Conservation (phyloP, 1,140 invertebrate species). For the Atta colombica region DNA sequence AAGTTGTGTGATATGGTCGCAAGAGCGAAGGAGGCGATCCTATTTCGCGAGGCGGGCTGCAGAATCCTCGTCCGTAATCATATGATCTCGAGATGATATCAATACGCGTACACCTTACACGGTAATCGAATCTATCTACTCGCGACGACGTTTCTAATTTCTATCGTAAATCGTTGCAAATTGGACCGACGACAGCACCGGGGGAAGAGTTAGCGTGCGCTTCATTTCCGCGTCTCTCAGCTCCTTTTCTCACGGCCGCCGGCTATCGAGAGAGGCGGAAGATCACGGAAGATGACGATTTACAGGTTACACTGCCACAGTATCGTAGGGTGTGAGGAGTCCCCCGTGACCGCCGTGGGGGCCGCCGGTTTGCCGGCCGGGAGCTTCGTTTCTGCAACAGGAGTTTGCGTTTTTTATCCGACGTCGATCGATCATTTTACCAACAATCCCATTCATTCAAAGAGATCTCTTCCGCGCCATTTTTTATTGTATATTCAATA, state of each 20-base stretch:
- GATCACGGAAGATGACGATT: slow-evolving; percentile 81
- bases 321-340: slow-evolving; percentile 97
- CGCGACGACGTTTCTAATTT: slow-evolving; percentile 72
- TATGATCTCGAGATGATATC: slow-evolving; percentile 41
- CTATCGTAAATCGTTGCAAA: slow-evolving; percentile 79
- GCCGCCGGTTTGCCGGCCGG: slow-evolving; percentile 89
- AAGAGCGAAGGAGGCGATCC: slow-evolving; percentile 57
- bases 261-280: slow-evolving; percentile 72
- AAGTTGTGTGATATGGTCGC: slow-evolving; percentile 57
- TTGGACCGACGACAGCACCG: slow-evolving; percentile 79
- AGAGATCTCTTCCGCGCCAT: slow-evolving; percentile 37
- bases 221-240: slow-evolving; percentile 72
- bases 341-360: slow-evolving; percentile 91
- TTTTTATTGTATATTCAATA: background rate
- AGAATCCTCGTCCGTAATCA: background rate
- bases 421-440: background rate
- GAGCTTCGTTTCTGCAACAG: slow-evolving; percentile 94
- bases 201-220: slow-evolving; percentile 75
- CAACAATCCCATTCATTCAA: slow-evolving; percentile 17
- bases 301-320: slow-evolving; percentile 98
- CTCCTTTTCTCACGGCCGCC: slow-evolving; percentile 56
- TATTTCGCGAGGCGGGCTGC: slow-evolving; percentile 30
- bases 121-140: slow-evolving; percentile 74
- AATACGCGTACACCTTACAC: slow-evolving; percentile 65
- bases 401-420: slow-evolving; percentile 36